These are phyloP conservation scores for Xanthostigma xanthostigma DNA, from an alignment of 2,888 invertebrate species.

Conservation along the genomic window DNA sequence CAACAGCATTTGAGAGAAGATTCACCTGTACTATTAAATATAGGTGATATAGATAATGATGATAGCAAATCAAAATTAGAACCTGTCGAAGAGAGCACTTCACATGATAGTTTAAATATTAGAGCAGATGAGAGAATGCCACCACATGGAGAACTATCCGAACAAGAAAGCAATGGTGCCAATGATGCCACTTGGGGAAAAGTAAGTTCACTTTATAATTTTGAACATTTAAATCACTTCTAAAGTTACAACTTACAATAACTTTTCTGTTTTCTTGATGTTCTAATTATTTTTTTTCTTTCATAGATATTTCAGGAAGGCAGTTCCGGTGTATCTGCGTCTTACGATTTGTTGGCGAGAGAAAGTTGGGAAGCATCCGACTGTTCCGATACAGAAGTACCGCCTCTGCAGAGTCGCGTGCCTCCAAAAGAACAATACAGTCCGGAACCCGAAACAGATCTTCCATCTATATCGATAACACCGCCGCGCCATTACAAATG, in stretches of 20 bases:
- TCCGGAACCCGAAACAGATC: conserved; percentile 15
- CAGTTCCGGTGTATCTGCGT: conserved; percentile 30
- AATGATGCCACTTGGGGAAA: conserved; percentile 64
- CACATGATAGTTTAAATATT: conserved; percentile 48
- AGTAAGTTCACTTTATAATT: conserved; percentile 30
- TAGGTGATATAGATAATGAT: conserved; percentile 20
- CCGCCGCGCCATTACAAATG: conserved; percentile 36
- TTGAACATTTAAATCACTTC: not conserved
- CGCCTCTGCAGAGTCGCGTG: conserved; percentile 27
- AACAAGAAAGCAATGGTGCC: conserved; percentile 73
- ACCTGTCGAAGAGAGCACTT: conserved; percentile 19
- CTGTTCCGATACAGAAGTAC: conserved; percentile 40
- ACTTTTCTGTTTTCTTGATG: not conserved
- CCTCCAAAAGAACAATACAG: conserved; percentile 18
- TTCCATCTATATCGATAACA: conserved; percentile 23
- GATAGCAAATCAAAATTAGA: conserved; percentile 27
- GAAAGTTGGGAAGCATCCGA: conserved; percentile 54
- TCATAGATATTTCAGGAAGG: conserved; percentile 42
- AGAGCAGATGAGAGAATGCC: conserved; percentile 80
- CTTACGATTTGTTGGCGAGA: conserved; percentile 49
- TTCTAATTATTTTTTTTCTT: conserved; percentile 8
- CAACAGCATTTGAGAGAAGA: conserved; percentile 15
- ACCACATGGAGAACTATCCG: conserved; percentile 71
- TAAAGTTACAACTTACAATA: not conserved
- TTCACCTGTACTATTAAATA: conserved; percentile 24